phyloP scores from a whole-genome alignment of 2,888 invertebrate species.

The Drosophila peninsularis region DNA sequence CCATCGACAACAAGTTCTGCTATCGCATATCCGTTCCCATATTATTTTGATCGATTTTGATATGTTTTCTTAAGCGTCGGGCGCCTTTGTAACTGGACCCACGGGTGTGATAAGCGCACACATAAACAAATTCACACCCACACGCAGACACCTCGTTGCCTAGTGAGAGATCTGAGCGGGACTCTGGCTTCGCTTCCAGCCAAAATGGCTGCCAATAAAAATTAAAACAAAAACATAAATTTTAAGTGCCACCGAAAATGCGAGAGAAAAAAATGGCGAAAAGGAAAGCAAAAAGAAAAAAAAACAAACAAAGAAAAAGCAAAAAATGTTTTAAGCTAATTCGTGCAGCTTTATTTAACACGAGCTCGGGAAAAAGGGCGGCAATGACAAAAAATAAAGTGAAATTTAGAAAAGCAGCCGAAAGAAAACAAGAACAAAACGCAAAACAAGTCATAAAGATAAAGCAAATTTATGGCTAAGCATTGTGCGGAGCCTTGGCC shows the following conservation, averaged over 20 bases:
- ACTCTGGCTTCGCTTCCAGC: slow-evolving; percentile 28
- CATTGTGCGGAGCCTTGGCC: slow-evolving; percentile 58
- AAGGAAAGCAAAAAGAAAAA: slow-evolving; percentile 18
- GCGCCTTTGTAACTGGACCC: slow-evolving; percentile 40
- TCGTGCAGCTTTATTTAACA: slow-evolving; percentile 53
- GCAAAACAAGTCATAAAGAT: slow-evolving; percentile 69
- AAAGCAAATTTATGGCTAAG: slow-evolving; percentile 63
- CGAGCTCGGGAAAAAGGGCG: slow-evolving; percentile 24
- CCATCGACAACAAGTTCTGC: slow-evolving; percentile 2
- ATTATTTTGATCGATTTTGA: slow-evolving; percentile 28
- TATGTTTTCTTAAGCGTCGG: slow-evolving; percentile 28
- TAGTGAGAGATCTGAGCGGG: slow-evolving; percentile 36
- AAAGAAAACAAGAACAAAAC: slow-evolving; percentile 27
- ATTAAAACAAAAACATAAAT: slow-evolving; percentile 58
- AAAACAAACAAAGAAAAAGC: slow-evolving; percentile 9
- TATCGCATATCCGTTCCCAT: slow-evolving; percentile 14
- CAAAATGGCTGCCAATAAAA: slow-evolving; percentile 60
- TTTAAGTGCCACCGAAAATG: slow-evolving; percentile 31
- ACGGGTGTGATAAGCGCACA: slow-evolving; percentile 52
- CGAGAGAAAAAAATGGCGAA: slow-evolving; percentile 14
- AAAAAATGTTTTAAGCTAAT: slow-evolving; percentile 59
- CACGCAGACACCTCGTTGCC: slow-evolving; percentile 17
- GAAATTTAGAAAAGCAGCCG: slow-evolving; percentile 36
- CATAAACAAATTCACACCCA: slow-evolving; percentile 49
- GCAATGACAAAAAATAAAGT: slow-evolving; percentile 50